Conservation (phyloP, 2,888 invertebrate genomes). For the Conus canariensis region DNA sequence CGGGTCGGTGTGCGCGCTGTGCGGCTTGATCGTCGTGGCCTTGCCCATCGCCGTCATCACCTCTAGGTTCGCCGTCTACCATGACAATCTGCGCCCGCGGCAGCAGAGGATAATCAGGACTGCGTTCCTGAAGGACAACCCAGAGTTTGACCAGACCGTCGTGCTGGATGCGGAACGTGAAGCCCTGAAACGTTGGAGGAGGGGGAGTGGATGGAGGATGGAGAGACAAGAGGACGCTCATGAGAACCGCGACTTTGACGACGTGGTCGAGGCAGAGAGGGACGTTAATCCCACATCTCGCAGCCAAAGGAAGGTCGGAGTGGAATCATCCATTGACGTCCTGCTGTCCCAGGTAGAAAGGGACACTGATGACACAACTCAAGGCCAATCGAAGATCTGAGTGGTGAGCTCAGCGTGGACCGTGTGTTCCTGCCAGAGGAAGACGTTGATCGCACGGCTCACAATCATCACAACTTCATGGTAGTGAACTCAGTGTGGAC, state of each 20-base stretch:
- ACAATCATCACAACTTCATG: too few species aligned
- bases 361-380: too few species aligned
- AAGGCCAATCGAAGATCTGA: too few species aligned
- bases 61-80: constrained; percentile 71
- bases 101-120: neutral
- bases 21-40: constrained; percentile 41
- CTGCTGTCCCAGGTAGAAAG: too few species aligned
- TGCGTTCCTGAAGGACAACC: neutral
- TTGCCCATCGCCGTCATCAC: constrained; percentile 50
- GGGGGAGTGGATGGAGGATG: too few species aligned
- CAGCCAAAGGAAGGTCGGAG: neutral
- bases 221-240: neutral
- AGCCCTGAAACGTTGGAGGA: too few species aligned
- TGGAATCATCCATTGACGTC: neutral
- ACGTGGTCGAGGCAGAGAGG: neutral
- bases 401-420: too few species aligned
- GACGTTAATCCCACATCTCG: neutral
- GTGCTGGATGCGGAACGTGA: too few species aligned
- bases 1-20: constrained; percentile 38
- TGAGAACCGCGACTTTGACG: neutral
- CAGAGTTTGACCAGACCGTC: too few species aligned
- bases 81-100: constrained; percentile 55
- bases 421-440: too few species aligned
- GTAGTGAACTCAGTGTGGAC: too few species aligned
- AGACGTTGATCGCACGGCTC: too few species aligned